phyloP scores from a whole-genome alignment of 2,888 invertebrate species.

The Ceramica pisi region DNA sequence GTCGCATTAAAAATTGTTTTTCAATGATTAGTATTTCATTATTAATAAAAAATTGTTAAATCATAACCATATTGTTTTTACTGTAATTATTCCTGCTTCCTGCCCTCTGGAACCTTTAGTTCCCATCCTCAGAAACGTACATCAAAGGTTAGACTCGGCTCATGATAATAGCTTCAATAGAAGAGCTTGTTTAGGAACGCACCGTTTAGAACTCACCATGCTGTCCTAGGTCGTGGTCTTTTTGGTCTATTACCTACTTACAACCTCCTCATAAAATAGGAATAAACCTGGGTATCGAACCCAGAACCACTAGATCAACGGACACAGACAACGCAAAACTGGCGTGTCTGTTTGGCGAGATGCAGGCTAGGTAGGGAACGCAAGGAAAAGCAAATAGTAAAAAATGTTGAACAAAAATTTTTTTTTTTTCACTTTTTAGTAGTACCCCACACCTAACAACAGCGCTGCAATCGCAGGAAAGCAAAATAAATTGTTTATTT shows the following conservation, averaged over 20 bases:
- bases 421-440: no score
- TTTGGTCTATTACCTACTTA: background rate
- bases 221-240: no score
- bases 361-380: background rate
- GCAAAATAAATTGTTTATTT: no score
- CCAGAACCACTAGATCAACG: no score
- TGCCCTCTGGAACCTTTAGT: no score
- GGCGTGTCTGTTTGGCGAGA: background rate
- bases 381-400: background rate
- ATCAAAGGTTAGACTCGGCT: background rate
- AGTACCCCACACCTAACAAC: no score
- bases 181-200: no score
- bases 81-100: constrained; percentile 1
- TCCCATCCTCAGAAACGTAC: background rate
- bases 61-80: constrained; percentile 48
- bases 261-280: background rate
- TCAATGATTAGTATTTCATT: constrained; percentile 70
- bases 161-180: no score
- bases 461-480: no score
- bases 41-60: constrained; percentile 73
- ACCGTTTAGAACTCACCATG: background rate
- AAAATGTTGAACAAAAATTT: no score
- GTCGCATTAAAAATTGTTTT: constrained; percentile 66
- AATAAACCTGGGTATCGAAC: background rate
- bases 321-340: background rate